Evolutionary conservation across 2,797 vertebrate species (phyloP).

Genomic region (Sebastes nivosus): DNA sequence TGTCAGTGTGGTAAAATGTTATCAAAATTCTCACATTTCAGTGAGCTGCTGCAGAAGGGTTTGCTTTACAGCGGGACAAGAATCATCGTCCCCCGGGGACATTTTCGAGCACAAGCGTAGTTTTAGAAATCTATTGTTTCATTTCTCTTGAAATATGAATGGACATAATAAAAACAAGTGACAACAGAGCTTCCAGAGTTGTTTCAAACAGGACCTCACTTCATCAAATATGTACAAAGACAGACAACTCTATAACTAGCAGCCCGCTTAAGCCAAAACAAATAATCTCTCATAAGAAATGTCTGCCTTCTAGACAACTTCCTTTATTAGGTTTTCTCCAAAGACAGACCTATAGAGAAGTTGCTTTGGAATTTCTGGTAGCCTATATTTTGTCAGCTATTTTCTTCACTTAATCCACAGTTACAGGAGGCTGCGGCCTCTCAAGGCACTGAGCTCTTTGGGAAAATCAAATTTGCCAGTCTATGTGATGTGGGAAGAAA

Average conservation of each 20-base stretch:
- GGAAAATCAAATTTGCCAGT: not conserved
- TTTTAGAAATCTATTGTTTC: constrained; percentile 17
- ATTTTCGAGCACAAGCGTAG: not conserved
- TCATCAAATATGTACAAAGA: constrained; percentile 25
- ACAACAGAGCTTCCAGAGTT: constrained; percentile 4
- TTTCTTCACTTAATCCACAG: not conserved
- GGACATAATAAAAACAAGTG: constrained; percentile 3
- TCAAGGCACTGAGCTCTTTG: not conserved
- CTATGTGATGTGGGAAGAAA: not conserved
- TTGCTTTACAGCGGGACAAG: constrained; percentile 3
- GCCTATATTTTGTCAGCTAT: not conserved
- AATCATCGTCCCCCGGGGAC: not conserved
- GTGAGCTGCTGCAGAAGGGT: not conserved
- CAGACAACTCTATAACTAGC: not conserved
- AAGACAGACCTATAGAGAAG: not conserved
- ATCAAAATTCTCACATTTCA: not conserved
- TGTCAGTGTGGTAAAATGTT: constrained; percentile 14
- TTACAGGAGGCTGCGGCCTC: not conserved
- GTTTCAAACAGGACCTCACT: constrained; percentile 22
- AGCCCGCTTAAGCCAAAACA: constrained; percentile 1
- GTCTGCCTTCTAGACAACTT: not conserved
- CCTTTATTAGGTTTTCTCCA: not conserved
- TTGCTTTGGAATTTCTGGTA: not conserved
- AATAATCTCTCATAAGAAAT: constrained; percentile 8
- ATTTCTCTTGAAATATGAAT: constrained; percentile 23